Conservation (phyloP, 2,797 vertebrate genomes). For the Anas capensis region DNA sequence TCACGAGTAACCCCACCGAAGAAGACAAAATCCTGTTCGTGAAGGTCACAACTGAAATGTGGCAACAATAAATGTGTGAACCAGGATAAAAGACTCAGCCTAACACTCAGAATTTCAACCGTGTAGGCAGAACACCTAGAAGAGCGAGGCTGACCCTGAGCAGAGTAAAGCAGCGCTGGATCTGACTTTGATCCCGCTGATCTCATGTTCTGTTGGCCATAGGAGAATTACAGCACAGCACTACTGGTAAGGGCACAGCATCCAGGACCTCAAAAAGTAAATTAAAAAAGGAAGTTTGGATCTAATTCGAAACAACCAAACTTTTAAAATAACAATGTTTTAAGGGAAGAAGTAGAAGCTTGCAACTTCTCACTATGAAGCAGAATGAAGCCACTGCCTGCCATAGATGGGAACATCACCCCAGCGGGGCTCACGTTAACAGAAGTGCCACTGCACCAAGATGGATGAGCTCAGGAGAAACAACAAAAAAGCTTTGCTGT, state of each 20-base stretch:
- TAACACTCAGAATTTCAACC: accelerated
- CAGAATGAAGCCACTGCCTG: accelerated
- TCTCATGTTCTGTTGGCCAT: accelerated
- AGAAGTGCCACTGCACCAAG: accelerated
- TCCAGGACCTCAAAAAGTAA: background rate
- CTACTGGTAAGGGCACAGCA: background rate
- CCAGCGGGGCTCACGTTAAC: background rate
- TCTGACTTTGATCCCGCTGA: accelerated
- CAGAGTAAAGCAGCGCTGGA: accelerated
- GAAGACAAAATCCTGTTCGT: background rate
- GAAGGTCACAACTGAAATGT: background rate
- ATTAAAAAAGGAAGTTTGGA: background rate
- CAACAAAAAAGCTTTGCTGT: background rate
- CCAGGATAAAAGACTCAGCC: background rate
- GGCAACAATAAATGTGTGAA: background rate
- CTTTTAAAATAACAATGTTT: accelerated
- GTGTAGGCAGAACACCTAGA: background rate
- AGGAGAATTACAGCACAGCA: background rate
- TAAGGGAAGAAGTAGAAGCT: accelerated
- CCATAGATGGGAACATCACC: accelerated
- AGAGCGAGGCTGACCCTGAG: background rate
- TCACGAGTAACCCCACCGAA: background rate
- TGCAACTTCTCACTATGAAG: background rate
- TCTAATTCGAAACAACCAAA: background rate
- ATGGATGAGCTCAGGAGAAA: background rate